Conservation (phyloP, 1,140 invertebrate species). For the Lepidurus arcticus region DNA sequence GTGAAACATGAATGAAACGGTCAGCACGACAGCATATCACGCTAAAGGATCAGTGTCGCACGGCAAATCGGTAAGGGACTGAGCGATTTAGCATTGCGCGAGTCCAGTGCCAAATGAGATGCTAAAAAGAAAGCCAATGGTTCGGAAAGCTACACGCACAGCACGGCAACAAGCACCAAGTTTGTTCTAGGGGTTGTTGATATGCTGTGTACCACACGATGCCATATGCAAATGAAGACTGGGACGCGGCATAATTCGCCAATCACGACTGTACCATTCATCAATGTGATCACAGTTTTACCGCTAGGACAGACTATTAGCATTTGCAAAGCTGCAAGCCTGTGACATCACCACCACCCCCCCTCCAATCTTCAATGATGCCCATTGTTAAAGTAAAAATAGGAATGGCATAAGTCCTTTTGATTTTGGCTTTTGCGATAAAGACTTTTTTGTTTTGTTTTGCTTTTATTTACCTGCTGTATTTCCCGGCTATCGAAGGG, state of each 20-base stretch:
- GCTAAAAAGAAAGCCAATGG: background rate
- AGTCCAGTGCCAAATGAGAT: constrained; percentile 2
- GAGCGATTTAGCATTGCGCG: background rate
- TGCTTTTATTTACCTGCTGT: background rate
- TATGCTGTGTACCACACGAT: background rate
- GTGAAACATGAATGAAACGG: constrained; percentile 14
- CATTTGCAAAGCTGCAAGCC: background rate
- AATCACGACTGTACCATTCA: constrained; percentile 13
- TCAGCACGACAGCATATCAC: background rate
- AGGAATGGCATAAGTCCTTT: background rate
- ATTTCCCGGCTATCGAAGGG: background rate
- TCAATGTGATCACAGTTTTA: constrained; percentile 1
- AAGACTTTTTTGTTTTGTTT: background rate
- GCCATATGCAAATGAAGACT: constrained; percentile 6
- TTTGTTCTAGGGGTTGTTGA: background rate
- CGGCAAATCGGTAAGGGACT: constrained; percentile 18
- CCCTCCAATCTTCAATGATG: background rate
- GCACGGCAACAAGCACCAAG: background rate
- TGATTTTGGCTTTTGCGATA: background rate
- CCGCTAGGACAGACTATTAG: background rate
- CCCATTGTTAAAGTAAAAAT: background rate
- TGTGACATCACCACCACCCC: background rate
- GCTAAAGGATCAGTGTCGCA: background rate
- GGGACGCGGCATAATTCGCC: background rate
- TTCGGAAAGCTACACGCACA: background rate